phyloP scores from a whole-genome alignment of 2,797 vertebrate species.

The Enteromius fasciolatus region DNA sequence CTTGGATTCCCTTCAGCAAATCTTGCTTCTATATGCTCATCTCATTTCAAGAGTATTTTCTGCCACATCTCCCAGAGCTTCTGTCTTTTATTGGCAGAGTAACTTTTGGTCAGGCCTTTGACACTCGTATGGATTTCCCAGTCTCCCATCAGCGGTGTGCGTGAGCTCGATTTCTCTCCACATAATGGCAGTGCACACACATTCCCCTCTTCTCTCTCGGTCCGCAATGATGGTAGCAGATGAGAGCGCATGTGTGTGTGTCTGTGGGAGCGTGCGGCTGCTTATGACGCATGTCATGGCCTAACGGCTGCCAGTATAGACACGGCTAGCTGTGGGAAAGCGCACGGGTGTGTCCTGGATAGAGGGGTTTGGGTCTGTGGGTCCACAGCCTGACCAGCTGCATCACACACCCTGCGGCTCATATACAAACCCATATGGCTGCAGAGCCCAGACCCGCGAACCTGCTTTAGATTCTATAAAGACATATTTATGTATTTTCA shows the following conservation, averaged over 20 bases:
- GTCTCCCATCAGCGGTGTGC: conserved; percentile 38
- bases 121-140: conserved; percentile 48
- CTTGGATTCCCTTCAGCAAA: conserved; percentile 14
- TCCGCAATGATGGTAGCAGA: conserved; percentile 45
- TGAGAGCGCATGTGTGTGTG: conserved; percentile 35
- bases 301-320: conserved; percentile 53
- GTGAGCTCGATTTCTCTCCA: conserved; percentile 34
- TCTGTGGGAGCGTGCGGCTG: conserved; percentile 50
- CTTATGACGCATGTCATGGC: conserved; percentile 58
- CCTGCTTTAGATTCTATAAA: conserved; percentile 39
- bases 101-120: conserved; percentile 27
- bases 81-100: conserved; percentile 7
- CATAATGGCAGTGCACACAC: conserved; percentile 34
- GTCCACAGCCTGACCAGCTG: conserved; percentile 53
- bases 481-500: conserved; percentile 56
- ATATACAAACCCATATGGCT: conserved; percentile 46
- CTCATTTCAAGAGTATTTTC: conserved; percentile 12
- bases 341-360: conserved; percentile 51
- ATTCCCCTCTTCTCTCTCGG: conserved; percentile 31
- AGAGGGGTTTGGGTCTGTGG: conserved; percentile 53
- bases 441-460: conserved; percentile 25
- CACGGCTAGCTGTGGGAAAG: conserved; percentile 55
- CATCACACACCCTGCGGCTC: conserved; percentile 60
- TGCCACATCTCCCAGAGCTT: conserved; percentile 18
- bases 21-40: conserved; percentile 11